phyloP scores from a whole-genome alignment of 2,113 vertebrate genomes.

The Gopherus evgoodei region DNA sequence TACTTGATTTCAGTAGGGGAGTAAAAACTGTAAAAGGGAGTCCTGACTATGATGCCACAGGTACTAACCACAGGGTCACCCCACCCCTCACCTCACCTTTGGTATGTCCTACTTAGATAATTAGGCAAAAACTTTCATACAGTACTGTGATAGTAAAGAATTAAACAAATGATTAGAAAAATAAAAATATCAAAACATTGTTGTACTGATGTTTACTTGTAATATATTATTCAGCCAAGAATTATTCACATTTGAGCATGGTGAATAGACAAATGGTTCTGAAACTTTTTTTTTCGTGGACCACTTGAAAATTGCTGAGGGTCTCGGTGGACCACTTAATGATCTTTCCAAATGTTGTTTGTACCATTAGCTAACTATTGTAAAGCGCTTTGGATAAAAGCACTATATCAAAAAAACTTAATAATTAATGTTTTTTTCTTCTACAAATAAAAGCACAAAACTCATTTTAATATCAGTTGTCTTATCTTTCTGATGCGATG shows the following conservation, averaged over 20 bases:
- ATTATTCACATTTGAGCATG: not conserved
- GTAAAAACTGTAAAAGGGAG: not conserved
- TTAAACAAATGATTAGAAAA: not conserved
- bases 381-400: no score
- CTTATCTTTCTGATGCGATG: no score
- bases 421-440: no score
- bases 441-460: no score
- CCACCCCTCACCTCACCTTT: not conserved
- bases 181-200: not conserved
- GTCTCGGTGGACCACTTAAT: no score
- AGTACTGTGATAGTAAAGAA: not conserved
- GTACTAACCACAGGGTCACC: not conserved
- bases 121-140: not conserved
- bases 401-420: no score
- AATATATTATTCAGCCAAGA: accelerated
- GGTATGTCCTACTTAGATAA: not conserved
- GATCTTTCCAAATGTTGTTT: no score
- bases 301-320: no score
- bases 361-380: no score
- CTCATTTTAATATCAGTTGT: no score
- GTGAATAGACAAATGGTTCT: no score
- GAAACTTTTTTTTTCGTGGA: no score
- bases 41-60: not conserved
- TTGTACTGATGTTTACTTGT: not conserved
- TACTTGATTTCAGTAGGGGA: not conserved